Evolutionary conservation across 2,113 vertebrate species (phyloP).

Genomic region (Cephalophus harveyi): DNA sequence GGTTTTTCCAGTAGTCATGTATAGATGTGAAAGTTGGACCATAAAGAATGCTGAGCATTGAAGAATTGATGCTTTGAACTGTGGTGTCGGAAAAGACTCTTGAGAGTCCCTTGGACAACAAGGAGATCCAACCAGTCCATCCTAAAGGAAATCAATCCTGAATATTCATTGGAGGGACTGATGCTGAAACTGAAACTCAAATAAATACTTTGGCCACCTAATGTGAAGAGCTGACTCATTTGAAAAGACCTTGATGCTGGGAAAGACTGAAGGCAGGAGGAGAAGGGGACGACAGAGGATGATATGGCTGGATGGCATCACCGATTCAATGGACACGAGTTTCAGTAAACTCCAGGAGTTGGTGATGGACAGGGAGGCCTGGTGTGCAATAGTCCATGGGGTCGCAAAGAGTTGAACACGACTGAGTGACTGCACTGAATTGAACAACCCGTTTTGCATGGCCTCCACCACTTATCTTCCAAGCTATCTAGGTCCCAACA

Average conservation of each 20-base stretch:
- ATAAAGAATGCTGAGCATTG: background rate
- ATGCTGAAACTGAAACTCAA: background rate
- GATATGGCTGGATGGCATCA: background rate
- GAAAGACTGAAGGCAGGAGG: background rate
- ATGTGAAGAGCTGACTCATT: background rate
- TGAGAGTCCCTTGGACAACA: background rate
- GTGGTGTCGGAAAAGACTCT: background rate
- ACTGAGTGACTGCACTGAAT: background rate
- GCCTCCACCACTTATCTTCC: background rate
- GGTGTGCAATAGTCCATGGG: accelerated
- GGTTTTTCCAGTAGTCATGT: background rate
- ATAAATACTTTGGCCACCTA: background rate
- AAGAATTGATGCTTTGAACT: background rate
- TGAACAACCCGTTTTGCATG: background rate
- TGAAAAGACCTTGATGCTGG: background rate
- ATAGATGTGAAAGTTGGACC: background rate
- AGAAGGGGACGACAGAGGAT: background rate
- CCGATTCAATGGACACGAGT: background rate
- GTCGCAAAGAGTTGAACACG: accelerated
- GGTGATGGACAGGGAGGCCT: background rate
- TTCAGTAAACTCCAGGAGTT: background rate
- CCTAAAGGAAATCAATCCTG: background rate
- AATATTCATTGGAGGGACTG: background rate
- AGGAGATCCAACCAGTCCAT: background rate
- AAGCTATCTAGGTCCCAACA: background rate